These are phyloP conservation scores for Epinotia nisella DNA, from an alignment of 2,888 invertebrate genomes.

Conservation along the genomic window DNA sequence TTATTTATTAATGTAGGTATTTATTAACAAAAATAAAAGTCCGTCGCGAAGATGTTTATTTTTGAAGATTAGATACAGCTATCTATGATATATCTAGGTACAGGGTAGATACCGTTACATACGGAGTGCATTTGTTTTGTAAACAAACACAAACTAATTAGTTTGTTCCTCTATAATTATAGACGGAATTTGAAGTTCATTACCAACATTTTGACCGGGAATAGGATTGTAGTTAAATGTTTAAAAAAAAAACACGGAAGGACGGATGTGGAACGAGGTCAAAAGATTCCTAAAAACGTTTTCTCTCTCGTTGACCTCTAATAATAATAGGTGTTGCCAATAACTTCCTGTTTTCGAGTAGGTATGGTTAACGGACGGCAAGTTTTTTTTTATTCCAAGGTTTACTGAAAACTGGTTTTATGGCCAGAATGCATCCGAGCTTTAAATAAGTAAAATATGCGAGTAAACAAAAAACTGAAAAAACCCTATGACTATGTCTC, in stretches of 20 bases:
- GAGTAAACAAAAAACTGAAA: neutral
- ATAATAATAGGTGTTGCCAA: slow-evolving; percentile 39
- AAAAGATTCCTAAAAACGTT: slow-evolving; percentile 41
- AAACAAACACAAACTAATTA: no score
- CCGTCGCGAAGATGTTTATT: no score
- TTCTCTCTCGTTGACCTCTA: slow-evolving; percentile 40
- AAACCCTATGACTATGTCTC: no score
- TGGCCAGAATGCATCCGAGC: slow-evolving; percentile 20
- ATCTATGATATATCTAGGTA: no score
- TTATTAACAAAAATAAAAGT: no score
- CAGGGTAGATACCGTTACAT: no score
- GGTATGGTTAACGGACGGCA: slow-evolving; percentile 30
- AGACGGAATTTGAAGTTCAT: slow-evolving; percentile 10
- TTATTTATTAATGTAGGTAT: no score
- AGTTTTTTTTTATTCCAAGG: slow-evolving; percentile 39
- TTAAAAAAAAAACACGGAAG: slow-evolving; percentile 36
- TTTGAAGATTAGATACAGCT: no score
- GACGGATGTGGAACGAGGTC: slow-evolving; percentile 41
- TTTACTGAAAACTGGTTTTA: slow-evolving; percentile 32
- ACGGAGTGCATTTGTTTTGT: neutral
- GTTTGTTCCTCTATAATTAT: no score
- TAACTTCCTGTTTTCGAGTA: slow-evolving; percentile 40
- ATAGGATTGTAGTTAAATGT: slow-evolving; percentile 11
- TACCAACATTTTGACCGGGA: slow-evolving; percentile 30
- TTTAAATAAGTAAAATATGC: neutral